Conservation (phyloP, 1,140 invertebrate genomes). For the Belonocnema kinseyi region DNA sequence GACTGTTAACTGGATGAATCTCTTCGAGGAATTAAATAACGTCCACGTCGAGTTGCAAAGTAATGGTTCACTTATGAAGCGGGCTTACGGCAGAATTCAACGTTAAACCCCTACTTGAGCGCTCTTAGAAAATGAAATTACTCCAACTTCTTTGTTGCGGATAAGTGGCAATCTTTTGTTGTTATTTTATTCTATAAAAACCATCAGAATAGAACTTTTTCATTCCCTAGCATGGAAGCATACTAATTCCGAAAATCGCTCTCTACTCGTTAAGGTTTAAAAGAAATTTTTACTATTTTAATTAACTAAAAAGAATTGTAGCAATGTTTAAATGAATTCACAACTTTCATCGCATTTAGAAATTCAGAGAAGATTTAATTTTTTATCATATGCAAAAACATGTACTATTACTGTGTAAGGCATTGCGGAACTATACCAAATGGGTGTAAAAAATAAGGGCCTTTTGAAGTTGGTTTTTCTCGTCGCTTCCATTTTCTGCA, state of each 20-base stretch:
- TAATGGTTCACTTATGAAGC: constrained; percentile 30
- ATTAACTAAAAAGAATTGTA: too few species aligned
- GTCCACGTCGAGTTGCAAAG: constrained; percentile 1
- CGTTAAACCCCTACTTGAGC: background rate
- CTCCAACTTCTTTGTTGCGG: background rate
- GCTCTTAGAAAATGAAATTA: constrained; percentile 2
- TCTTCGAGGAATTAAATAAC: constrained; percentile 5
- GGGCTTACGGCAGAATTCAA: background rate
- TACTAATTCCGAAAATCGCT: too few species aligned
- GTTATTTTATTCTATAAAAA: background rate
- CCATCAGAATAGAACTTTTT: background rate
- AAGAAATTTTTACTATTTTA: too few species aligned
- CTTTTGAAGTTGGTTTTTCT: constrained; percentile 18
- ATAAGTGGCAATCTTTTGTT: background rate
- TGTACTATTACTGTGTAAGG: background rate
- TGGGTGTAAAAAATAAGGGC: background rate
- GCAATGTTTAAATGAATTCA: too few species aligned
- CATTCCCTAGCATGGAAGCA: background rate
- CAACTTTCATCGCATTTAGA: too few species aligned
- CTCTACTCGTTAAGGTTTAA: too few species aligned
- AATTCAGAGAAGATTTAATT: too few species aligned
- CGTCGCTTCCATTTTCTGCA: background rate
- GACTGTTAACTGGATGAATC: constrained; percentile 7
- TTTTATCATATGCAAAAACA: background rate
- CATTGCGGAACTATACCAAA: background rate